Base-by-base conservation (phyloP, 1,140 invertebrate species). In the Aphelenchoides fujianensis region DNA sequence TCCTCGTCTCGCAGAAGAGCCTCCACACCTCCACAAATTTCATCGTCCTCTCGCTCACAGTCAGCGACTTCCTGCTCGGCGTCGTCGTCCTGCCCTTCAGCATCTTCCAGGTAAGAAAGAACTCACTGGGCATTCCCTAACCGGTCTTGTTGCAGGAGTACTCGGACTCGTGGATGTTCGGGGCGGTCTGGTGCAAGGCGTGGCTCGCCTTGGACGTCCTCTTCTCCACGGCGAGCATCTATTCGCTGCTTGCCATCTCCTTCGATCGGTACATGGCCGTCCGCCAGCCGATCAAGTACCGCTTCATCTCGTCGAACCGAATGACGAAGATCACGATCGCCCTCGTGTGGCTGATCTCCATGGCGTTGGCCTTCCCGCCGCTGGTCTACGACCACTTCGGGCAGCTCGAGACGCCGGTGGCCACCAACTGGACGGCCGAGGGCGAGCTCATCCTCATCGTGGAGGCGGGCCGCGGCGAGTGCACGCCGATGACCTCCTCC, bases 171-270 rank as follows among this genome's bases (percentile, higher is more conserved):
- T 87, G 86, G 86, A 63, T 82, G 9, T 86, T 86, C 67, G 85
- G 85, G 3, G 63, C 74, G 3, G 32, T 79, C 2, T 85, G 81
- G 77, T 87, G 86, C 68, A 77, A 75, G 52, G 74, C 85, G 16
- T 87, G 86, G 86, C 79, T 87, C 31, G 84, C 85, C 0, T 76
- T 86, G n/a, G 86, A 87, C 67, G 85, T 87, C 7, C 83, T 83
- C 67, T 68, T 87, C 2, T 85, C 81, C 74, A 87, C 86, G 9
- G 85, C 86, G 0, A 86, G 85, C 9, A 87, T 87, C 67, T 80
- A 86, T 30, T 86, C 86, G 71, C 69, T 87, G 7, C 80, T 86
- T 63, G 86, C 86, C 3, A 87, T 87, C 62, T 85, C 84, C 64
- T 81, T 87, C 27, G 86, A 87, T 71, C 71, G 86, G 30, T 87